Evolutionary conservation across 2,113 vertebrate species (phyloP), one percentile per base, ranked within the genome.

Genomic region (Cathartes aura): DNA sequence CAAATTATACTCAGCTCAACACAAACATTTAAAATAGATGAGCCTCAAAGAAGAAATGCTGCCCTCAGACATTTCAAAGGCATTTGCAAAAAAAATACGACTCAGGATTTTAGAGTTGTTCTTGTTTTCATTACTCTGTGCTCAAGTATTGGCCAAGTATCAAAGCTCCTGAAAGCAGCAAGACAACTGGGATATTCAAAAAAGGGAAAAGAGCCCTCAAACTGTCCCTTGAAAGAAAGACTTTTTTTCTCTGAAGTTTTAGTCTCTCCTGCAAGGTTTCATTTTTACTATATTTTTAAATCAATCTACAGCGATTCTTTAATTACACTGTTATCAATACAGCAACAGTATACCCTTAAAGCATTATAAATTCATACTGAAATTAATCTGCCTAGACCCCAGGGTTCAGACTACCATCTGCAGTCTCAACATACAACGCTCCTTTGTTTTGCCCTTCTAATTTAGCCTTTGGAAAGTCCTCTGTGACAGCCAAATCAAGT

Each of bases 121-220:
- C 95, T 97, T 97, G 93, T 95, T 95, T 93, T 97, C 81, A 87
- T 96, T 95, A 91, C 40, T 92, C 64, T 68, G 21, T 15, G 15
- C 68, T 94, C 36, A 88, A 96, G 47, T 52, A 64, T 47, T 87
- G 92, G 91, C 62, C 23, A 64, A 81, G 27, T 80, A 60, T 92
- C 88, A 96, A 63, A 64, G 72, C 58, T 95, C 43, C 91, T 52
- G 24, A 60, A 90, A 79, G 43, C 59, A 96, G 80, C 50, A 88
- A 95, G 74, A 85, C 89, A 96, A 81, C 42, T 93, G 55, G 38
- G 63, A 71, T 79, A 93, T 86, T 73, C 47, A 84, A 82, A 78
- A 72, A 75, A 15, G 5, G 34, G 30, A 84, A 93, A 96, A 72
- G 22, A 73, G 19, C 34, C 26, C 80, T 82, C 45, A 91, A 52